Percentiles rank a stretch among this genome's conserved stretches.
Conservation (phyloP, 2,888 invertebrate species). For the Ceraclea dissimilis region DNA sequence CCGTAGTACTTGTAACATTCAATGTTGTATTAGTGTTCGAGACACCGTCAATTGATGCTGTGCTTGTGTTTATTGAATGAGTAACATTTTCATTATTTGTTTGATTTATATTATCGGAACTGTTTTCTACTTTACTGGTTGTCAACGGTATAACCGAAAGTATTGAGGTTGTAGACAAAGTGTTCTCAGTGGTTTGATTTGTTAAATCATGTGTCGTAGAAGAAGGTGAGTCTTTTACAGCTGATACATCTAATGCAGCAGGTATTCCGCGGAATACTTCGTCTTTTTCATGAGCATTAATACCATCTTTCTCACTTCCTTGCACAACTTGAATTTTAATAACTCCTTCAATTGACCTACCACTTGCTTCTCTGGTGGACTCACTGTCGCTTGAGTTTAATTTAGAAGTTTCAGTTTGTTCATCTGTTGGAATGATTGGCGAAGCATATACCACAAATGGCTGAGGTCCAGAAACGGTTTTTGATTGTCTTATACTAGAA, state of each 20-base stretch:
- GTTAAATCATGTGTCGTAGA: background rate
- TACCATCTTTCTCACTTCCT: constrained; percentile 33
- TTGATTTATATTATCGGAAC: no score
- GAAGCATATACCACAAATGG: constrained; percentile 46
- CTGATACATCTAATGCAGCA: constrained; percentile 20
- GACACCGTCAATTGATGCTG: background rate
- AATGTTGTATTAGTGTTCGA: constrained; percentile 27
- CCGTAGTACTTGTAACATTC: constrained; percentile 25
- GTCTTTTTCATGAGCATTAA: constrained; percentile 36
- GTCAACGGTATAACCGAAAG: no score
- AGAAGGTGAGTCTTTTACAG: constrained; percentile 27
- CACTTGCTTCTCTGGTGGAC: constrained; percentile 26
- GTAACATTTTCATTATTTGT: no score
- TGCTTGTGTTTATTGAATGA: background rate
- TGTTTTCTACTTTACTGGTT: no score
- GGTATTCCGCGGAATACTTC: constrained; percentile 39
- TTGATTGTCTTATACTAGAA: constrained; percentile 32
- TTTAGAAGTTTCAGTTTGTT: constrained; percentile 14
- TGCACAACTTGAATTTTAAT: constrained; percentile 36
- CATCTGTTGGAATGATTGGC: constrained; percentile 28
- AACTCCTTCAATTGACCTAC: constrained; percentile 35
- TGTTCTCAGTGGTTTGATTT: background rate
- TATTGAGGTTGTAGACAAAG: no score
- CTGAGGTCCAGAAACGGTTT: constrained; percentile 31
- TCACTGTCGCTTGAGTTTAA: constrained; percentile 4